A percentile compares a stretch with the other conserved stretches of the same genome.
phyloP scores from a whole-genome alignment of 2,113 vertebrate species.

The Notiomystis cincta region DNA sequence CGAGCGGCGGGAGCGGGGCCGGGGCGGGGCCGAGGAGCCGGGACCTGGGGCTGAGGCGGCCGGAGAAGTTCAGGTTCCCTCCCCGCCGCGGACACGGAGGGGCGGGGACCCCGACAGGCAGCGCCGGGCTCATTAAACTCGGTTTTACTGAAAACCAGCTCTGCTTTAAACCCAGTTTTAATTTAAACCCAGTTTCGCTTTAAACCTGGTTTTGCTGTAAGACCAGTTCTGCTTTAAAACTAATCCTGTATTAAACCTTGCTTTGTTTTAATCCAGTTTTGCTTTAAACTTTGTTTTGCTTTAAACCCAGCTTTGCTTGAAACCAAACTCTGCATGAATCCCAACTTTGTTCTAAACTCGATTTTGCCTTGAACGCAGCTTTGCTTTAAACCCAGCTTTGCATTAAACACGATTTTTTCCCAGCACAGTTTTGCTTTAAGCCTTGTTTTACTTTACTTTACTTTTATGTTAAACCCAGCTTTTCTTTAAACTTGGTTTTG shows the following conservation, averaged over 20 bases:
- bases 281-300: neutral
- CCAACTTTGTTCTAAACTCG: neutral
- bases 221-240: neutral
- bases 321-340: neutral
- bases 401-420: neutral
- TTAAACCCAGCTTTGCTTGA: neutral
- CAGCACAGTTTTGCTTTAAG: neutral
- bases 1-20: neutral
- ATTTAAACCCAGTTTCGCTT: neutral
- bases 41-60: neutral
- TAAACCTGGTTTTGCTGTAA: neutral
- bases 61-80: neutral
- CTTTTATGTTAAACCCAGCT: neutral
- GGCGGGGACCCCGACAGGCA: accelerated
- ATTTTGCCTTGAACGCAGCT: accelerated
- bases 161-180: neutral
- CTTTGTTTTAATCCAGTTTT: neutral
- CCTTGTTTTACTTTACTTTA: neutral
- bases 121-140: neutral
- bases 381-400: neutral
- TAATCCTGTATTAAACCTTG: neutral
- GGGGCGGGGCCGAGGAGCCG: neutral
- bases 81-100: accelerated
- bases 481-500: neutral
- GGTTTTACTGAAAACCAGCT: neutral